Conservation (phyloP, 2,113 vertebrate genomes). For the Lontra canadensis region DNA sequence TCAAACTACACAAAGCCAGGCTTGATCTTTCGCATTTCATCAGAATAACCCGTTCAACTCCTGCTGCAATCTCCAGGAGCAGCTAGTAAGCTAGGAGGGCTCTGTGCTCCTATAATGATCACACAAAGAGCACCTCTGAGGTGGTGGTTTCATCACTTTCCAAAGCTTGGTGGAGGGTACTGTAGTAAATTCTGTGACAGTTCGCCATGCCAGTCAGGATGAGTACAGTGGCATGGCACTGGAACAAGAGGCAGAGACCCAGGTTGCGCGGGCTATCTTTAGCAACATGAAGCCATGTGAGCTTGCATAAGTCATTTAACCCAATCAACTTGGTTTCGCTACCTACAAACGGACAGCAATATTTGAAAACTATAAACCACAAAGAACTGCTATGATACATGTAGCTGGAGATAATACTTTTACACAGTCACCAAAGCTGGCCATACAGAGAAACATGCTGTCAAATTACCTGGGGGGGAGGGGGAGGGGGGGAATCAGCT, state of each 20-base stretch:
- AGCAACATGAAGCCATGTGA: neutral
- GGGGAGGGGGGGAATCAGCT: neutral
- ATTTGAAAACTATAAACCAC: slow-evolving; percentile 31
- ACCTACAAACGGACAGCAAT: neutral
- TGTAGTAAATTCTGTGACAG: neutral
- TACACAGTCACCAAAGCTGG: neutral
- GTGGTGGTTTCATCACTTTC: neutral
- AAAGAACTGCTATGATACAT: neutral
- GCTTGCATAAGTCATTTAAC: neutral
- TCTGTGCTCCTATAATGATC: neutral
- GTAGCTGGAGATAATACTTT: neutral
- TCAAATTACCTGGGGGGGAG: neutral
- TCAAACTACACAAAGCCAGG: slow-evolving; percentile 26
- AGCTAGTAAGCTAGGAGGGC: neutral
- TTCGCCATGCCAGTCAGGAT: neutral
- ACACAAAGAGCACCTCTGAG: slow-evolving; percentile 5
- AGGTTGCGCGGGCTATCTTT: neutral
- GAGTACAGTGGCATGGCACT: neutral
- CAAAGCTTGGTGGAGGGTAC: neutral
- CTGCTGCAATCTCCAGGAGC: neutral
- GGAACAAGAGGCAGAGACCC: neutral
- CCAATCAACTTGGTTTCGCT: neutral
- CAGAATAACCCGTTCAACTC: neutral
- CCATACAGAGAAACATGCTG: slow-evolving; percentile 40
- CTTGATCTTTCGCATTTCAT: neutral